Base-by-base conservation (phyloP, 2,888 invertebrate species). In the Salpingus planirostris region DNA sequence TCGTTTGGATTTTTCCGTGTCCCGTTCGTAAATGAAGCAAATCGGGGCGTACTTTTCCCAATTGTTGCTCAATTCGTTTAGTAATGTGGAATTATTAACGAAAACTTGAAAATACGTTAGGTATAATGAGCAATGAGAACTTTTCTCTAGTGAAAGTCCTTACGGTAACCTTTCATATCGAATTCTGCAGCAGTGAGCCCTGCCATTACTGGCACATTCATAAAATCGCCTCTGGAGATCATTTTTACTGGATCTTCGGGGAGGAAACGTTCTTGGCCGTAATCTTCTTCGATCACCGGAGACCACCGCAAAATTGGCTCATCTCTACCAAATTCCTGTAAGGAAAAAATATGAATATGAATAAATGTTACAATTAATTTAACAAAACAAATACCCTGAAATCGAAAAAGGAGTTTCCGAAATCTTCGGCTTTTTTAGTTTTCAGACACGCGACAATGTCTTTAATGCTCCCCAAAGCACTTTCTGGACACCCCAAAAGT, bases 141-240 rank as follows among this genome's bases (percentile, higher is more conserved):
- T 21, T 52, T 47, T 15, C 39, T 40, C 71, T 71, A 47, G 81
- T 81, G 56, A 38, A 71, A 70, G 4, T 76, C 76, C 31, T 68
- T 67, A 46, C 71, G 70, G 33, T 69, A 74, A 61, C n/a, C n/a
- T n/a, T n/a, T n/a, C n/a, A n/a, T n/a, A n/a, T n/a, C n/a, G n/a
- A 81, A 78, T 59, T 83, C 83, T 40, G 78, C 73, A 31, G 70
- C 67, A 0, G 78, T 79, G 46, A 78, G 68, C 32, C 80, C 78
- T 40, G 75, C 67, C 27, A 83, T 72, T 33, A 75, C 59, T 1
- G 83, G 82, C 11, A 82, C 74, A 26, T 74, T 67, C 43, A 73
- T 64, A 36, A 77, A 71, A 24, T 70, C 65, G 2, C 76, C 76
- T 32, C 68, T 55, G 15, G 66, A 62, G 31, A 78, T 73, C 3